Base-by-base conservation (phyloP, 1,140 invertebrate species). In the Thaumetopoea pityocampa region DNA sequence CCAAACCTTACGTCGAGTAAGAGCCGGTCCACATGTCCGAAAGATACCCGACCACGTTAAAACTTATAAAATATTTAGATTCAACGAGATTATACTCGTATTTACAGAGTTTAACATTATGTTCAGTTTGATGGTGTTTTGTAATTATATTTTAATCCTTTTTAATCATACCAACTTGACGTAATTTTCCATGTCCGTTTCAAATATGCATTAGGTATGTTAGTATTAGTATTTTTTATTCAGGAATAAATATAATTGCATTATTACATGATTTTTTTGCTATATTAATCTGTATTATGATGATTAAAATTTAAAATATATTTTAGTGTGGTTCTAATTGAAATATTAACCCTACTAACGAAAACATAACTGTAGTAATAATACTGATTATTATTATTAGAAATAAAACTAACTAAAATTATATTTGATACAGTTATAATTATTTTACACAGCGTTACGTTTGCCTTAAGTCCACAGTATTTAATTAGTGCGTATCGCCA, bases 71-170 rank as follows among this genome's bases (percentile, higher is more conserved):
- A 41, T 32, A 41, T 41, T 41, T 41, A 32, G 27, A 12, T 41
- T 41, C 7, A 12, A n/a, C 28, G 27, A 41, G 28, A 41, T 41
- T 41, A 41, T 28, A n/a, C n/a, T n/a, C n/a, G n/a, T n/a, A 5
- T 50, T 50, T 38, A 29, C 32, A 22, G 7, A 20, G 34, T 44
- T 36, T 28, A 41, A 27, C 28, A 34, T 40, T 41, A 30, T 44
- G 17, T 38, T 40, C 33, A 47, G 22, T 33, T 16, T 18, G 26
- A 18, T 12, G 27, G 9, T 14, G 38, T 33, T 38, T 30, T 32
- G 44, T 53, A 47, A 53, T 53, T 35, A 33, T 15, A 24, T 30
- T 37, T 22, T 17, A 53, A 53, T 47, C 51, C 50, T 43, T 34
- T 52, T 47, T 53, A 53, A 53, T 53, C 51, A 38, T 18, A 38